These are phyloP conservation scores for Drosophila robusta DNA, from an alignment of 2,888 invertebrate species.

Conservation along the genomic window DNA sequence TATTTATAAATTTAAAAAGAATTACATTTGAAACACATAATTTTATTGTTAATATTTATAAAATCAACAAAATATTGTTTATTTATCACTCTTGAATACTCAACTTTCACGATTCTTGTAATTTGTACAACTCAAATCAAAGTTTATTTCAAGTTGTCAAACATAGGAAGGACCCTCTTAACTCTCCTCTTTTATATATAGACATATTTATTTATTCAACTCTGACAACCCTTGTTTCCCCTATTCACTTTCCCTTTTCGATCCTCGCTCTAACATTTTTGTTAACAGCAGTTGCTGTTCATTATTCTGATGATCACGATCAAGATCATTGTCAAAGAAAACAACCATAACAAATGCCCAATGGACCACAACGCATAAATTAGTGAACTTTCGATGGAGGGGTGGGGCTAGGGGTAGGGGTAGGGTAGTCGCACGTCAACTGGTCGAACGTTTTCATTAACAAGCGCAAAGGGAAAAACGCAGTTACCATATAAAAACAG, in stretches of 20 bases:
- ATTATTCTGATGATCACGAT: slow-evolving; percentile 38
- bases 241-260: neutral
- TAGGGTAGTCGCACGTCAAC: slow-evolving; percentile 33
- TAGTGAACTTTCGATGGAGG: slow-evolving; percentile 26
- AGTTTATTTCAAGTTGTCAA: neutral
- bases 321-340: slow-evolving; percentile 35
- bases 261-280: slow-evolving; percentile 34
- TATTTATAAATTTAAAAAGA: too few relatives aligned
- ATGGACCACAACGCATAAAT: slow-evolving; percentile 72
- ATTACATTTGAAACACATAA: too few relatives aligned
- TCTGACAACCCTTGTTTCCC: slow-evolving; percentile 31
- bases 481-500: slow-evolving; percentile 19
- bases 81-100: neutral
- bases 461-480: slow-evolving; percentile 15
- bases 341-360: slow-evolving; percentile 45
- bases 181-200: neutral
- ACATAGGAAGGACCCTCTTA: slow-evolving; percentile 21
- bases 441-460: slow-evolving; percentile 64
- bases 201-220: slow-evolving; percentile 22
- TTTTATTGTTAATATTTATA: too few relatives aligned
- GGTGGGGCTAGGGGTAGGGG: slow-evolving; percentile 9
- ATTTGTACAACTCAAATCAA: neutral
- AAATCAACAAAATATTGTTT: neutral
- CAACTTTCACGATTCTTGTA: neutral
- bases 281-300: slow-evolving; percentile 51